Evolutionary conservation across 2,797 vertebrate genomes (phyloP).

Genomic region (Adelosebastes latens): DNA sequence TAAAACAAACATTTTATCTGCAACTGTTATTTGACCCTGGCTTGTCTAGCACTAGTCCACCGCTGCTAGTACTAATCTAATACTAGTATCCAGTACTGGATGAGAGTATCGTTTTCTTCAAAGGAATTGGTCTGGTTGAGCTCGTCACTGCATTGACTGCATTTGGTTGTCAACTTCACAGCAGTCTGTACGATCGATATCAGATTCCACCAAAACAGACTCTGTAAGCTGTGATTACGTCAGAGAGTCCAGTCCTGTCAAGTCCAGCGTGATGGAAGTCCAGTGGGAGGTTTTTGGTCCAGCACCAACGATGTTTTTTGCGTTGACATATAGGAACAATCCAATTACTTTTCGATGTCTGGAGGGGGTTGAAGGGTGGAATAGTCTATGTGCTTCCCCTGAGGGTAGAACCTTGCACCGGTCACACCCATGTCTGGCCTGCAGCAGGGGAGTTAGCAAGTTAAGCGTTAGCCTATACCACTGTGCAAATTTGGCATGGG

Average conservation of each 20-base stretch:
- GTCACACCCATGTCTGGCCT: slow-evolving; percentile 56
- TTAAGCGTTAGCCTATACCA: slow-evolving; percentile 31
- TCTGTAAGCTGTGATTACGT: slow-evolving; percentile 29
- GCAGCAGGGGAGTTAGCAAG: slow-evolving; percentile 47
- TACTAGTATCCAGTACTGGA: slow-evolving; percentile 14
- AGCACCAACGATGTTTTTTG: slow-evolving; percentile 46
- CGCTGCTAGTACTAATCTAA: slow-evolving; percentile 10
- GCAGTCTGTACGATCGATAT: slow-evolving; percentile 23
- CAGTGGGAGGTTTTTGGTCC: slow-evolving; percentile 63
- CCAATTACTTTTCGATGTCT: slow-evolving; percentile 37
- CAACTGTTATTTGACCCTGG: slow-evolving; percentile 30
- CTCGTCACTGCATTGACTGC: slow-evolving; percentile 23
- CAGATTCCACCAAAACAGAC: slow-evolving; percentile 35
- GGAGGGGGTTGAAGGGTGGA: slow-evolving; percentile 31
- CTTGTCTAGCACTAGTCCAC: slow-evolving; percentile 5
- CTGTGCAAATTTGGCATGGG: slow-evolving; percentile 82
- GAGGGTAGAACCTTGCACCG: slow-evolving; percentile 41
- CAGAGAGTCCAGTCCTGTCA: slow-evolving; percentile 48
- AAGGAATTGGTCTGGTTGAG: slow-evolving; percentile 27
- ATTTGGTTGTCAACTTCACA: slow-evolving; percentile 38
- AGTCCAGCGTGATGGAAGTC: slow-evolving; percentile 52
- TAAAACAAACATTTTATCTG: slow-evolving; percentile 44
- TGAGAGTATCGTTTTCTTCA: not conserved
- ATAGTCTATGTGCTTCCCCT: slow-evolving; percentile 61
- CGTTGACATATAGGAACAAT: slow-evolving; percentile 36